phyloP scores from a whole-genome alignment of 2,888 invertebrate species.

The Adelognathus sp. region DNA sequence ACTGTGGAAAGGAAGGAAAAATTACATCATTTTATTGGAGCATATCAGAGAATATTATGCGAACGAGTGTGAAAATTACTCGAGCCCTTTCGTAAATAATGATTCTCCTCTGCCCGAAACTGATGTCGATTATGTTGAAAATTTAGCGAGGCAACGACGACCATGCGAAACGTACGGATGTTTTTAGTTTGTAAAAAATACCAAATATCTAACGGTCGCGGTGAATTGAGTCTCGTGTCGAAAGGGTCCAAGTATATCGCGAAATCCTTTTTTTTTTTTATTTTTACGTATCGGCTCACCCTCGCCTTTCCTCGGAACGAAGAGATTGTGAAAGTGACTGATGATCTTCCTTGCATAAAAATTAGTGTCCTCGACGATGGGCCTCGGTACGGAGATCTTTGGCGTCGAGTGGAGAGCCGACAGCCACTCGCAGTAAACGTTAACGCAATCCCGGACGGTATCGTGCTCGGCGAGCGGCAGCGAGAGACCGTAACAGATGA shows the following conservation, averaged over 20 bases:
- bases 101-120: neutral
- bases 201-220: neutral
- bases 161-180: neutral
- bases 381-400: slow-evolving; percentile 93
- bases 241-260: neutral
- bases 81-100: neutral
- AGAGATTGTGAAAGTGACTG: slow-evolving; percentile 95
- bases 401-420: slow-evolving; percentile 92
- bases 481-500: slow-evolving; percentile 95
- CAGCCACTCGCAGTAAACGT: slow-evolving; percentile 98
- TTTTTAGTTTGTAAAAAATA: neutral
- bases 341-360: slow-evolving; percentile 95
- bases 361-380: slow-evolving; percentile 94
- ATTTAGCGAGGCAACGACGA: no score
- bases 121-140: no score
- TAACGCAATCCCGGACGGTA: slow-evolving; percentile 97
- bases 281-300: slow-evolving; percentile 85
- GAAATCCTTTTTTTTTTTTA: neutral
- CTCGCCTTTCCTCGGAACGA: slow-evolving; percentile 96
- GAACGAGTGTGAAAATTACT: neutral
- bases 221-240: neutral
- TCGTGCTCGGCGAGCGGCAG: slow-evolving; percentile 95
- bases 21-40: neutral
- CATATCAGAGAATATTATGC: neutral
- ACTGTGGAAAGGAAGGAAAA: slow-evolving; percentile 85